Conservation (phyloP, 2,888 invertebrate species). For the Drosophila greeni region DNA sequence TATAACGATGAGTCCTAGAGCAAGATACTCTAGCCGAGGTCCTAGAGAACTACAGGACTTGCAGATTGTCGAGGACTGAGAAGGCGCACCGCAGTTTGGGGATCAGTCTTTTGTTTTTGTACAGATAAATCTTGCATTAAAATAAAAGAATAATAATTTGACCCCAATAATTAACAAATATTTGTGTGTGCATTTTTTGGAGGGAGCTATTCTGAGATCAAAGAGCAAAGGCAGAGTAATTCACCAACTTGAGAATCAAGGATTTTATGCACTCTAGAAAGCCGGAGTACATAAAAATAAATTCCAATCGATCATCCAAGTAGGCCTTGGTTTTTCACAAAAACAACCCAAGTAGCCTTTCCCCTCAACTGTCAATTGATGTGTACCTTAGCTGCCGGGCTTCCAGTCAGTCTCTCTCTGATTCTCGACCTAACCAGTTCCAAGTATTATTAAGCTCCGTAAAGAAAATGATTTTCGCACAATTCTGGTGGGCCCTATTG, state of each 20-base stretch:
- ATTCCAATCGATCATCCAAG: neutral
- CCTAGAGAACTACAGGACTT: neutral
- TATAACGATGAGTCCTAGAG: conserved; percentile 63
- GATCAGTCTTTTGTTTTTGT: conserved; percentile 9
- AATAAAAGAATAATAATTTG: neutral
- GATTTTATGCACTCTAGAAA: neutral
- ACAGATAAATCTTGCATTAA: neutral
- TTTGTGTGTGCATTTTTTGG: neutral
- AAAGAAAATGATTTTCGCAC: conserved; percentile 55
- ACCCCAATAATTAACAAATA: neutral
- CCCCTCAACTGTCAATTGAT: neutral
- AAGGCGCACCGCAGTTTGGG: conserved; percentile 16
- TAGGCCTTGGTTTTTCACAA: neutral
- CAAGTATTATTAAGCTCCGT: neutral
- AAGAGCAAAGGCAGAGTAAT: too few species aligned
- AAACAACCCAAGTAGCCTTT: neutral
- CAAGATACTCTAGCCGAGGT: conserved; percentile 4
- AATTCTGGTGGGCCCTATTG: conserved; percentile 63
- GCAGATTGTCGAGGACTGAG: conserved; percentile 54
- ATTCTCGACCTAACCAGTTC: neutral
- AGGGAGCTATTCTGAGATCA: neutral
- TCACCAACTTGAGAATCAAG: too few species aligned
- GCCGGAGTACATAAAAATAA: too few species aligned
- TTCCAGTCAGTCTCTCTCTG: conserved; percentile 8
- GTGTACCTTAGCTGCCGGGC: accelerated